phyloP scores from a whole-genome alignment of 2,888 invertebrate genomes.

The Atrina japonica region DNA sequence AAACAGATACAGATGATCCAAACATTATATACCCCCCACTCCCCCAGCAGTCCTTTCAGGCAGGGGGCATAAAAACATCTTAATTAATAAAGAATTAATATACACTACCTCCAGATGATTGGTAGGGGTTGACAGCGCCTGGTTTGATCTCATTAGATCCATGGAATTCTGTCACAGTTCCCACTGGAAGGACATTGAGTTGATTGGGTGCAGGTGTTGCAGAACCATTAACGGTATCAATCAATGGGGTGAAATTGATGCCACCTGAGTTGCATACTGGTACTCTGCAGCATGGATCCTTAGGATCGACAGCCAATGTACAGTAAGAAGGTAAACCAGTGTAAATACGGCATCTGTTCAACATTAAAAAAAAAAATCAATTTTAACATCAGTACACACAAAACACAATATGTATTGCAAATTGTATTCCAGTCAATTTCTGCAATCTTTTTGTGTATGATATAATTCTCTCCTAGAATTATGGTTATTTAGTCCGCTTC shows the following conservation, averaged over 20 bases:
- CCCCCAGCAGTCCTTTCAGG: too few relatives aligned
- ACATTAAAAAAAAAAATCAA: not conserved
- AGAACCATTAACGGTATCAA: conserved; percentile 49
- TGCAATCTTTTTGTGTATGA: too few relatives aligned
- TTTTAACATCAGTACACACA: too few relatives aligned
- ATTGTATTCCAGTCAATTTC: not conserved
- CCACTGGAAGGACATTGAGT: conserved; percentile 65
- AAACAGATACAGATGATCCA: too few relatives aligned
- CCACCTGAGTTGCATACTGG: conserved; percentile 54
- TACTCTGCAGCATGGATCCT: conserved; percentile 61
- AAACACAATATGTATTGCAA: not conserved
- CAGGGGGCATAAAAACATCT: too few relatives aligned
- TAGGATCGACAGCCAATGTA: conserved; percentile 59
- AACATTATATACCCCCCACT: too few relatives aligned
- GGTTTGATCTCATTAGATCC: conserved; percentile 52
- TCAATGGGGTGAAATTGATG: conserved; percentile 47
- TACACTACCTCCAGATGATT: conserved; percentile 15
- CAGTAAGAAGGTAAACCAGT: conserved; percentile 62
- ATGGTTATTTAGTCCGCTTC: too few relatives aligned
- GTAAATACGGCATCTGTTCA: conserved; percentile 62
- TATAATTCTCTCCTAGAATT: too few relatives aligned
- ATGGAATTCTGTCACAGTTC: conserved; percentile 60
- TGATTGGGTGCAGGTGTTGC: conserved; percentile 55
- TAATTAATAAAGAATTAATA: too few relatives aligned
- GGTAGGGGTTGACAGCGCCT: conserved; percentile 26